Evolutionary conservation across 2,888 invertebrate genomes (phyloP), one percentile per base, ranked within the genome.

Genomic region (Oscheius sp.): DNA sequence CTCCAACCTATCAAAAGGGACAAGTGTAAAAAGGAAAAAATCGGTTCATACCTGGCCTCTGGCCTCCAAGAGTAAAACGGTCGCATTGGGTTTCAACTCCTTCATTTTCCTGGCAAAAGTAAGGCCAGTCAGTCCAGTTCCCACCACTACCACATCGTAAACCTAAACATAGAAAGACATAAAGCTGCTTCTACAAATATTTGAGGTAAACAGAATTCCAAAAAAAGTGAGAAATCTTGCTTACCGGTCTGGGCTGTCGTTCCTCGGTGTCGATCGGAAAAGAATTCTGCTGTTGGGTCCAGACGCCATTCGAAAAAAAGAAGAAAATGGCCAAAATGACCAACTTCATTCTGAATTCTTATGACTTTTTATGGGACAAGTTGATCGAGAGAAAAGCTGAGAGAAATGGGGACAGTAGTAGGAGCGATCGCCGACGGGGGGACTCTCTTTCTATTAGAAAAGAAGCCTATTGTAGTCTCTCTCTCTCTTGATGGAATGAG

Each of bases 51-150:
- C 74, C 70, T 74, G 74, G 15, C 73, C 74, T 3, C 75, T 46
- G 0, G 73, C 78, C 45, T 78, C 78, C 15, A 78, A 42, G 2
- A 78, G 64, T 20, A 75, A 27, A 17, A 78, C 72, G 0, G 72
- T 68, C 8, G 74, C 58, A 15, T 70, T 69, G 0, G 78, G 75
- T 6, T 69, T 8, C n/a, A 31, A 17, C 17, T 55, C 15, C 17
- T 17, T 37, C 6, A 70, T 34, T 23, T 39, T 34, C 34, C 57
- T 53, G 25, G 70, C 70, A 15, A 65, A 46, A n/a, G 70, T 15
- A 3, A 70, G 65, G 17, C 70, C 70, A 12, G 70, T 65, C 3
- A 70, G 48, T 5, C 70, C 70, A 3, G 57, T 65, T 33, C 70
- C 70, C 12, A 70, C 65, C 15, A 70, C 65, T n/a, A 70, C 52